Evolutionary conservation across 2,888 invertebrate genomes (phyloP).

Genomic region (Drosophila quinaria): DNA sequence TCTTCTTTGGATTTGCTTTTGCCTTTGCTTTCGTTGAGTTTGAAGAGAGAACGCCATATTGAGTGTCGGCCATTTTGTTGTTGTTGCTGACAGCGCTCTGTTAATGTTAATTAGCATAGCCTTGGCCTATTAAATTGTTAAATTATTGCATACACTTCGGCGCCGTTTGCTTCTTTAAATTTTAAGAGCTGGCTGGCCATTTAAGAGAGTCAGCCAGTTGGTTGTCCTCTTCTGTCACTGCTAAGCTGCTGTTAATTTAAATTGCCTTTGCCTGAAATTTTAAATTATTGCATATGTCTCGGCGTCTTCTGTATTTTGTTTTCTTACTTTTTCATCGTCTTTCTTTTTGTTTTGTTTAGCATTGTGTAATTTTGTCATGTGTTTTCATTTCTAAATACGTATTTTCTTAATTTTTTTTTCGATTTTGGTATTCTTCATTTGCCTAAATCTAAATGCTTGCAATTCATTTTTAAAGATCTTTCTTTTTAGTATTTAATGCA

Average conservation of each 20-base stretch:
- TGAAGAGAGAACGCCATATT: conserved; percentile 20
- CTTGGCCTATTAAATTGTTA: too few relatives aligned
- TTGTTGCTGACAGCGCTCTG: too few relatives aligned
- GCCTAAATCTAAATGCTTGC: conserved; percentile 63
- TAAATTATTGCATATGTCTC: conserved; percentile 11
- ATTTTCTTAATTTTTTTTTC: conserved; percentile 19
- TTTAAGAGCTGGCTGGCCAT: conserved; percentile 13
- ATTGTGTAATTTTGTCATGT: conserved; percentile 38
- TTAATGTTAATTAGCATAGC: background rate
- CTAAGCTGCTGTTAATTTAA: conserved; percentile 27
- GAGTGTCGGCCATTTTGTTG: conserved; percentile 4
- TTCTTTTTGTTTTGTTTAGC: conserved; percentile 6
- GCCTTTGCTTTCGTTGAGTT: conserved; percentile 7
- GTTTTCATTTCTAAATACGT: conserved; percentile 50
- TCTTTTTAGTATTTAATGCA: conserved; percentile 38
- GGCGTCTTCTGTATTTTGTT: background rate
- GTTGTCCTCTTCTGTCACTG: conserved; percentile 12
- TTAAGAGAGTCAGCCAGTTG: conserved; percentile 6
- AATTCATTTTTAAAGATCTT: conserved; percentile 33
- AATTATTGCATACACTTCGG: too few relatives aligned
- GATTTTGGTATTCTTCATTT: conserved; percentile 25
- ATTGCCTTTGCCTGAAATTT: conserved; percentile 2
- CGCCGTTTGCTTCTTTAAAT: background rate
- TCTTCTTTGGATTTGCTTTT: conserved; percentile 11
- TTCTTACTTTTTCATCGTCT: background rate